Base-by-base conservation (phyloP, 2,888 invertebrate species). In the Aspidiotus rigidus region DNA sequence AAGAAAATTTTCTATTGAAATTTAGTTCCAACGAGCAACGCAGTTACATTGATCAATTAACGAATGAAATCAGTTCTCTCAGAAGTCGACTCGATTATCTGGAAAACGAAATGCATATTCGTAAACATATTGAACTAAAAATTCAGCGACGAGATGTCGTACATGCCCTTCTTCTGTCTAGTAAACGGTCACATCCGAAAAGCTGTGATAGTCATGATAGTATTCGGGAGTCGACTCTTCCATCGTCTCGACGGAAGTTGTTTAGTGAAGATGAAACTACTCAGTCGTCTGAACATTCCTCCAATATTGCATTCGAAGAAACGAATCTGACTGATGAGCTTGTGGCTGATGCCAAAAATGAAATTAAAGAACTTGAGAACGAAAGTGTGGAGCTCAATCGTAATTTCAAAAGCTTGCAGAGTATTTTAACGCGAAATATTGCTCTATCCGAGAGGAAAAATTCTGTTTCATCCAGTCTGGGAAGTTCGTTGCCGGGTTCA, bases 331-430 rank as follows among this genome's bases (percentile, higher is more conserved):
- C 69, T 9, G 69, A 69, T 15, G 69, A 69, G n/a, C 54, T 69
- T 55, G 69, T 69, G 7, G 63, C 55, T n/a, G 69, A 69, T 2
- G 69, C 69, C 1, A 69, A 63, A 62, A 57, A 44, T 16, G 62
- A 69, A 62, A 16, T 69, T 3, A 13, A 63, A 41, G 42, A 69
- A 56, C 54, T 69, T 9, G 69, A 69, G 56, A 56, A 44, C 8
- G 69, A 63, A 63, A 69, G 69, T 41, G 59, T 63, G 28, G 55
- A 28, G 15, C 49, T 69, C 44, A 57, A 69, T 69, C 61, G 55
- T 16, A 69, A 69, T 62, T 69, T 69, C 41, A 54, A 57, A 57
- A 56, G 62, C 55, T 57, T 69, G 44, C 62, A 69, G 49, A 55
- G 55, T 7, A 44, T 69, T 39, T 41, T 69, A 9, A n/a, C 56